These are phyloP conservation scores for Equus przewalskii DNA, from an alignment of 2,113 vertebrate genomes.

Conservation along the genomic window DNA sequence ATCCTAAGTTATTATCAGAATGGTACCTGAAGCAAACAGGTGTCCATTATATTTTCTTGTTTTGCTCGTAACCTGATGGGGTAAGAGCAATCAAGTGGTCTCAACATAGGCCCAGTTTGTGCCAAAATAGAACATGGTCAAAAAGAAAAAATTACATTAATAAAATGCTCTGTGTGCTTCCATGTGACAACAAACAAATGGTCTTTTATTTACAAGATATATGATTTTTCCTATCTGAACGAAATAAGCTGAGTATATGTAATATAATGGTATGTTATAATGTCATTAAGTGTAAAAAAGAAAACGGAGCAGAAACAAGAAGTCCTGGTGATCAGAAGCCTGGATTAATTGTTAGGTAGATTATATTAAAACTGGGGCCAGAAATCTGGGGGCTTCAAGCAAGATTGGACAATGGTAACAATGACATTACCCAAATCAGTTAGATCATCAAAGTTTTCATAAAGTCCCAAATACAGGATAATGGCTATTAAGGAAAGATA, in stretches of 20 bases:
- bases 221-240: neutral
- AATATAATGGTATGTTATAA: neutral
- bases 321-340: neutral
- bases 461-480: neutral
- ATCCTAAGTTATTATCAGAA: neutral
- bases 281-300: neutral
- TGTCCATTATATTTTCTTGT: neutral
- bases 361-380: neutral
- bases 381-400: neutral
- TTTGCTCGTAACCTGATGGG: neutral
- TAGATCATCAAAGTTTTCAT: neutral
- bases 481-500: neutral
- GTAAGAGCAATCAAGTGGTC: neutral
- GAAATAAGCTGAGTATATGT: neutral
- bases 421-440: neutral
- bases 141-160: neutral
- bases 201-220: neutral
- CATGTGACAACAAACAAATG: neutral
- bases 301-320: neutral
- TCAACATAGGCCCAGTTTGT: neutral
- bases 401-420: neutral
- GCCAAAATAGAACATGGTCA: neutral
- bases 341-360: neutral
- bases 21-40: neutral
- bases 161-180: neutral